Evolutionary conservation across 2,113 vertebrate species (phyloP), one percentile per base, ranked within the genome.

Genomic region (Theristicus caerulescens): DNA sequence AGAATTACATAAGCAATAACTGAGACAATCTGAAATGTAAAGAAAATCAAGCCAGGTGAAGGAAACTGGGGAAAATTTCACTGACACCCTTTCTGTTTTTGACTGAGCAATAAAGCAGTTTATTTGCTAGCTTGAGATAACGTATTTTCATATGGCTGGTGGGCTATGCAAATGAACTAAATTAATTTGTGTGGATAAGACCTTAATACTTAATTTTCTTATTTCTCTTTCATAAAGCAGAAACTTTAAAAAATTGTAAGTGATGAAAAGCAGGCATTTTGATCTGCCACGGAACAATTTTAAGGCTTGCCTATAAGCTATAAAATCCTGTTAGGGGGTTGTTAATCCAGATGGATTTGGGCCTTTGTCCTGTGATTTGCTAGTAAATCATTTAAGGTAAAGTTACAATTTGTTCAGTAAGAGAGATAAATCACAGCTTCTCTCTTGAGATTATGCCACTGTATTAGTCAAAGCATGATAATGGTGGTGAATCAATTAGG

Each of bases 351-450:
- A 27, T 85, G n/a, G 42, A 74, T 88, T 81, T 88, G 61, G 51
- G 16, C 20, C 38, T 40, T 76, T 62, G 57, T 78, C n/a, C 64
- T 64, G 55, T 90, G 65, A 8, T 86, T 92, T 84, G 46, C 6
- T 86, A 93, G 67, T 86, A 88, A 95, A 92, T 90, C 32, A 78
- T 90, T 71, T 71, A n/a, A 67, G 57, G 38, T 74, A 29, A 42
- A 81, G 16, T 81, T 95, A 27, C n/a, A 71, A 2, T 31, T 77
- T 90, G 32, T 77, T 90, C 38, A 42, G 51, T 59, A 82, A 84
- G 82, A 78, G 67, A 77, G 36, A 93, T 94, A 88, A 97, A 95
- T 94, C 92, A 93, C 88, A 91, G 47, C 38, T 54, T 51, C 52
- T 92, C 92, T 90, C 94, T 55, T 70, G 94, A 88, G 88, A 24